Base-by-base conservation (phyloP, 1,140 invertebrate genomes). In the Trichonephila clavipes region DNA sequence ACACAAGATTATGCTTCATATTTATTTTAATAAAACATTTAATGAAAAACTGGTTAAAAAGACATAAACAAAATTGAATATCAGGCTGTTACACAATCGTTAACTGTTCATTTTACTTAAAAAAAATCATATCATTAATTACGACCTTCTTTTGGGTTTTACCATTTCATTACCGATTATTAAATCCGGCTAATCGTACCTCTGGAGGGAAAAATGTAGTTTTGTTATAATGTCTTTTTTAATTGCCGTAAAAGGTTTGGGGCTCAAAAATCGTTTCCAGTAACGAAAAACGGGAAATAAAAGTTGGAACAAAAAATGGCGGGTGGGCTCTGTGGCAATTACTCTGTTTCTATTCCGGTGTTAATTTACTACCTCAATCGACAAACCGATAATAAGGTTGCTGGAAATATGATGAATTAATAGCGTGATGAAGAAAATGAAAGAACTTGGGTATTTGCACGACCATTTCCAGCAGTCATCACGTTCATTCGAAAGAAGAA, bases 321-420 rank as follows among this genome's bases (percentile, higher is more conserved):
- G 64, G 64, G 24, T 21, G 8, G 64, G 64, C n/a, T 8, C 64
- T 7, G 64, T 69, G 6, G 61, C 61, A 62, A 62, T 62, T 62
- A 40, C 28, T 77, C 69, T 77, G 69, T 77, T 77, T 77, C 28
- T 28, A 77, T 77, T 77, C 28, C 28, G 69, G 69, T 77, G 82
- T 59, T 85, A 85, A 85, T 59, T 85, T 85, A 59, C 82, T 58
- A 58, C 44, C 21, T 34, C 82, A 6, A 58, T 85, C 40, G 82
- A 85, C 82, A 85, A 51, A 59, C 82, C 82, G 51, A 85, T 85
- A 85, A 85, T 85, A 85, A 21, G 21, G 28, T 21, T 21, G 82
- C 58, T 85, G 58, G 21, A 61, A 61, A 85, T 28, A 85, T 85
- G 82, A 85, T 61, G 82, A 58, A 85, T 59, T 85, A 58, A 85